Percentiles rank a stretch among this genome's conserved stretches.
These are phyloP conservation scores for Phocides pigmalion DNA, from an alignment of 1,140 invertebrate genomes.

Conservation along the genomic window DNA sequence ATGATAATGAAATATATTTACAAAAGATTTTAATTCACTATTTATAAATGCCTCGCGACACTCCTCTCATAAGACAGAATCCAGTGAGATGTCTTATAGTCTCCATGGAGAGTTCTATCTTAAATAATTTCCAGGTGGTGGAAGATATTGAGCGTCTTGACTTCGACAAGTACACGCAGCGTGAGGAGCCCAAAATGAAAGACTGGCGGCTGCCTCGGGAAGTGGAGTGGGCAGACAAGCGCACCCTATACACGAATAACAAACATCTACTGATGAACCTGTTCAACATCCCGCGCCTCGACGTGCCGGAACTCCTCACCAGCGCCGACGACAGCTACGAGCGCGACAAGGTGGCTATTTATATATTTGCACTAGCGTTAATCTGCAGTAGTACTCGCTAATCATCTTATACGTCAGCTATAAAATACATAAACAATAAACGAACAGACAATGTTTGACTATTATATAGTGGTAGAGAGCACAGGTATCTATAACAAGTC, in stretches of 20 bases:
- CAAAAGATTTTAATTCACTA: no score
- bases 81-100: no score
- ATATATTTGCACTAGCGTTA: background rate
- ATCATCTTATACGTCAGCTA: no score
- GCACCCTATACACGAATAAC: conserved; percentile 85
- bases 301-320: conserved; percentile 86
- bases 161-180: conserved; percentile 85
- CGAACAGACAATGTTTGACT: no score
- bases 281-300: conserved; percentile 84
- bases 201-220: conserved; percentile 90
- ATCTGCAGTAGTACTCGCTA: no score
- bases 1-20: no score
- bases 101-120: no score
- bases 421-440: no score
- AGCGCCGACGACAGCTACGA: conserved; percentile 81
- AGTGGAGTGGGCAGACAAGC: conserved; percentile 85
- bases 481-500: no score
- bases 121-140: conserved; percentile 71
- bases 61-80: no score
- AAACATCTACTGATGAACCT: conserved; percentile 84
- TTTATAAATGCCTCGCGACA: no score
- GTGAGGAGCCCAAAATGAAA: conserved; percentile 86
- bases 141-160: conserved; percentile 94
- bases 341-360: conserved; percentile 50
- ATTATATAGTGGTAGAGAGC: no score